phyloP scores from a whole-genome alignment of 2,888 invertebrate species.

The Apamea sordens region DNA sequence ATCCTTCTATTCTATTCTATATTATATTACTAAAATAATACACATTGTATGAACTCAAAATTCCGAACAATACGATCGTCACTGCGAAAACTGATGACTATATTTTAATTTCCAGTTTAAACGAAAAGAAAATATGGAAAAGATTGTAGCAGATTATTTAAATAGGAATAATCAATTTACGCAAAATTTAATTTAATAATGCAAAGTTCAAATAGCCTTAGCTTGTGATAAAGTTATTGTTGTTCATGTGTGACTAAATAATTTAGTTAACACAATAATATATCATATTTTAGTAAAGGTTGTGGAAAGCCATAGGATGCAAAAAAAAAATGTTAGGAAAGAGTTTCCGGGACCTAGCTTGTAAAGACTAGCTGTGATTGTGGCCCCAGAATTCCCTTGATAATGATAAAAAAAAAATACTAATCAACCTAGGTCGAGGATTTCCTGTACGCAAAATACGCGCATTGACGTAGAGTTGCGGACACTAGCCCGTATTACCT shows the following conservation, averaged over 20 bases:
- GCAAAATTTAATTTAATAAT: conserved; percentile 2
- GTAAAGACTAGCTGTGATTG: not conserved
- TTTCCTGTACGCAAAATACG: too few relatives aligned
- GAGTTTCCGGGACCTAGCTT: not conserved
- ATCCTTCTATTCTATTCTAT: too few relatives aligned
- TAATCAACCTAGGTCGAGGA: not conserved
- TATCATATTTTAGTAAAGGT: not conserved
- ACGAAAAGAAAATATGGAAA: not conserved
- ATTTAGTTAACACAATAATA: not conserved
- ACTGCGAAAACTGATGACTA: not conserved
- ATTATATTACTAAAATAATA: not conserved
- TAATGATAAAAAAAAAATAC: not conserved
- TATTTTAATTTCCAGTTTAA: not conserved
- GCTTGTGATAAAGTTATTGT: conserved; percentile 5
- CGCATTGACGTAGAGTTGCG: too few relatives aligned
- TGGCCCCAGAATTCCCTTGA: not conserved
- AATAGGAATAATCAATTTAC: not conserved
- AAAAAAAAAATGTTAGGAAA: not conserved
- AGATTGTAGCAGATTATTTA: not conserved
- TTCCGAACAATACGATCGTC: not conserved
- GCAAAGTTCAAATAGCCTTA: not conserved
- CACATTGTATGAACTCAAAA: not conserved
- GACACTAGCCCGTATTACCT: too few relatives aligned
- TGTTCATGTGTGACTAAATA: conserved; percentile 22
- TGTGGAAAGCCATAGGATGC: not conserved